Evolutionary conservation across 1,140 invertebrate genomes (phyloP), one percentile per base, ranked within the genome.

Genomic region (Portunus trituberculatus): DNA sequence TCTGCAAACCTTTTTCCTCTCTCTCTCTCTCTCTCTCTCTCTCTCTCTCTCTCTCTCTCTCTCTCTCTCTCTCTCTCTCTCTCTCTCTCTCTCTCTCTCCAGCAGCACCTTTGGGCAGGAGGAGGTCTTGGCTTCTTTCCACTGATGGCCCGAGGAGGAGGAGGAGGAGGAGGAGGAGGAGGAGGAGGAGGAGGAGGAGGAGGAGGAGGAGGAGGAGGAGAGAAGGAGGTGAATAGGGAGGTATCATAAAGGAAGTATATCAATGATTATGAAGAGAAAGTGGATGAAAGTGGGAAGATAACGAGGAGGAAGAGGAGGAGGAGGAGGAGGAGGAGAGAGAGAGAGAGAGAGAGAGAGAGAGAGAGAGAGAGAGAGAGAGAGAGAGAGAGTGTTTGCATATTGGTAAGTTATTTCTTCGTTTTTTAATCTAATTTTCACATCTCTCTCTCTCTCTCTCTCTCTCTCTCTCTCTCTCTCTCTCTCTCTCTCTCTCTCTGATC

Each of bases 351-450:
- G n/a, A n/a, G n/a, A n/a, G n/a, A 39, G 67, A 76, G 67, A 76
- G 67, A 76, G 67, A 76, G 67, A 76, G 67, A 76, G 67, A 76
- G 67, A 76, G 67, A 76, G 67, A 76, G 67, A 76, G 67, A 76
- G 67, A n/a, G 67, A 76, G 67, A 76, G 67, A 76, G 67, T n/a
- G 67, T n/a, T 12, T 59, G 52, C 16, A 59, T 20, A 59, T 59
- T 59, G 16, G 3, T 59, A 20, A 59, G 12, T 59, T 59, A 20
- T n/a, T n/a, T n/a, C 67, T n/a, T 7, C n/a, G 20, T n/a, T 76
- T 59, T n/a, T 25, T 76, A 76, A 76, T 76, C 20, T 25, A 76
- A 76, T 76, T 76, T n/a, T 20, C 52, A 4, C 52, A n/a, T 20
- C 10, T 59, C 16, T 14, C 52, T 59, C 16, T 59, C 52, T 59